Percentiles rank a stretch among this genome's conserved stretches.
phyloP scores from a whole-genome alignment of 2,113 vertebrate species.

The Chunga burmeisteri region DNA sequence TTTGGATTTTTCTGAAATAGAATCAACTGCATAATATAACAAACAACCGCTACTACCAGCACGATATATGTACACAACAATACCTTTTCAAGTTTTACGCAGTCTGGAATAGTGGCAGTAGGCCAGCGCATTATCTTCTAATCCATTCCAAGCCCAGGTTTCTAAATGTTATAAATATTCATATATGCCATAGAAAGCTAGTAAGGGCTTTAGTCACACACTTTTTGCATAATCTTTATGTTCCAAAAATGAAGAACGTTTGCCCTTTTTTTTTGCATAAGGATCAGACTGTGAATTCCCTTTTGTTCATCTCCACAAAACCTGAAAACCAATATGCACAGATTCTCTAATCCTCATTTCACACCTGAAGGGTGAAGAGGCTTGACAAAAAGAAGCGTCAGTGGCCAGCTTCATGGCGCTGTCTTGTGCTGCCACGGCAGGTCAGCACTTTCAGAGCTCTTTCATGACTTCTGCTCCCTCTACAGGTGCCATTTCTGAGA shows the following conservation, averaged over 20 bases:
- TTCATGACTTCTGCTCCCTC: conserved; percentile 23
- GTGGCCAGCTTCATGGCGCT: conserved; percentile 15
- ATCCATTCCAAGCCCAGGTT: conserved; percentile 70
- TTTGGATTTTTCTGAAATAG: conserved; percentile 54
- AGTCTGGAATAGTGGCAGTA: conserved; percentile 66
- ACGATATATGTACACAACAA: conserved; percentile 26
- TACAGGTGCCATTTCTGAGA: conserved; percentile 5
- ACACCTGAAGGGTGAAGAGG: conserved; percentile 70
- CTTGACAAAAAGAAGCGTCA: conserved; percentile 56
- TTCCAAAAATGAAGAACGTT: conserved; percentile 71
- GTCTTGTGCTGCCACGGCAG: background rate
- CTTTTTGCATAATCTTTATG: conserved; percentile 77
- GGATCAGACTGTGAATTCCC: conserved; percentile 69
- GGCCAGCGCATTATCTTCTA: conserved; percentile 70
- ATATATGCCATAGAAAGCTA: conserved; percentile 73
- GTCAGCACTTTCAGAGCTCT: background rate
- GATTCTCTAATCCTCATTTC: conserved; percentile 77
- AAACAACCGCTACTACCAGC: conserved; percentile 49
- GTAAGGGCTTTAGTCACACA: conserved; percentile 72
- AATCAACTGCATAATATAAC: conserved; percentile 43
- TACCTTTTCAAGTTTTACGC: conserved; percentile 35
- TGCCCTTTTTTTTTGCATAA: conserved; percentile 59
- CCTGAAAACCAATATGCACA: conserved; percentile 69
- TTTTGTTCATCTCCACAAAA: conserved; percentile 77
- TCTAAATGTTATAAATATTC: conserved; percentile 80